These are phyloP conservation scores for Athalia circularis DNA, from an alignment of 2,888 invertebrate genomes.

Conservation along the genomic window DNA sequence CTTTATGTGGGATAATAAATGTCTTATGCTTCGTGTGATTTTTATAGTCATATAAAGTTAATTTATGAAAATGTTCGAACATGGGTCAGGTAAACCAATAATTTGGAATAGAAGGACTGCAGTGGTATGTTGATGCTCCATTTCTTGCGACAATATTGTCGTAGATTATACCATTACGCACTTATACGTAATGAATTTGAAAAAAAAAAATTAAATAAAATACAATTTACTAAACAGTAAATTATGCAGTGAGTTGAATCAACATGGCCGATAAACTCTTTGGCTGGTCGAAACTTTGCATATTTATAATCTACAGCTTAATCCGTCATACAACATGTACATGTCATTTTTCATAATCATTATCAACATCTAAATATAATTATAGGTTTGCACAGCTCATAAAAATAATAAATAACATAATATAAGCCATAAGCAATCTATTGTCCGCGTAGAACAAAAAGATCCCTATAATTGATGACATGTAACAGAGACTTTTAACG, in stretches of 20 bases:
- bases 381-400: constrained; percentile 16
- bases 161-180: constrained; percentile 42
- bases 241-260: constrained; percentile 40
- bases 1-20: neutral
- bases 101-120: too few species aligned
- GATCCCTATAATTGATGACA: constrained; percentile 24
- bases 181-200: constrained; percentile 14
- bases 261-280: constrained; percentile 45
- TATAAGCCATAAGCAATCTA: constrained; percentile 44
- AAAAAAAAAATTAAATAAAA: constrained; percentile 40
- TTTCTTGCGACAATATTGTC: constrained; percentile 41
- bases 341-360: constrained; percentile 20
- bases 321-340: constrained; percentile 1
- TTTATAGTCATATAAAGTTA: too few species aligned
- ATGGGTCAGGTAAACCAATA: too few species aligned
- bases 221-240: constrained; percentile 46
- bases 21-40: neutral
- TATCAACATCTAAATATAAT: constrained; percentile 27
- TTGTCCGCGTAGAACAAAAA: constrained; percentile 14
- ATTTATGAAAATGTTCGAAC: too few species aligned
- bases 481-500: neutral
- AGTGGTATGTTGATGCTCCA: constrained; percentile 31
- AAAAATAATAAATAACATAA: constrained; percentile 39
- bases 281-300: constrained; percentile 45
- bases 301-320: constrained; percentile 47